phyloP scores from a whole-genome alignment of 2,113 vertebrate species.

The Danio rerio region DNA sequence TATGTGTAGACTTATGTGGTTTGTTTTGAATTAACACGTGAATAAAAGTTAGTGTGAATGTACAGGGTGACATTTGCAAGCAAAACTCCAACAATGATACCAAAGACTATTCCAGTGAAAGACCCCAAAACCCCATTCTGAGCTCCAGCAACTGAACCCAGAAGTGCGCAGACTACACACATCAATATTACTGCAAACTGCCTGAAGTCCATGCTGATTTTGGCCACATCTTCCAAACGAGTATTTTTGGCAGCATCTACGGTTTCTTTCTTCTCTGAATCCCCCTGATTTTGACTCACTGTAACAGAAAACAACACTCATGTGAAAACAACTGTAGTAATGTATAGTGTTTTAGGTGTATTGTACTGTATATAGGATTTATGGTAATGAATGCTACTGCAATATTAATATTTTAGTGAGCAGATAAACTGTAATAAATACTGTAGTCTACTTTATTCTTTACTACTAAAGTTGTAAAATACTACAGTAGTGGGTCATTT shows the following conservation, averaged over 20 bases:
- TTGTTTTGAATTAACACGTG: background rate
- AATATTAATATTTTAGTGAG: no score
- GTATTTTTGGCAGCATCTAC: background rate
- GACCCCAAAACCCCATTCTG: slow-evolving; percentile 16
- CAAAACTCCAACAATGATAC: background rate
- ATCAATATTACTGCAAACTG: background rate
- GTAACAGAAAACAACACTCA: background rate
- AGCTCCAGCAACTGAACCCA: slow-evolving; percentile 49
- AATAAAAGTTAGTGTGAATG: background rate
- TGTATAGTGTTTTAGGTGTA: no score
- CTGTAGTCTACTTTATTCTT: no score
- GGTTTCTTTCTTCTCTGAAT: background rate
- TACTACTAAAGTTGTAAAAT: no score
- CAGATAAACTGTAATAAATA: no score
- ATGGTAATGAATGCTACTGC: no score
- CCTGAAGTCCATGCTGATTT: background rate
- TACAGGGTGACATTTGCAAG: background rate
- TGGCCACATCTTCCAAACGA: no score
- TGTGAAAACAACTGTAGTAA: background rate
- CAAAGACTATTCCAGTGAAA: background rate
- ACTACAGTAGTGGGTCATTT: no score
- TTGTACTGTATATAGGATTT: no score
- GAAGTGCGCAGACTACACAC: slow-evolving; percentile 20
- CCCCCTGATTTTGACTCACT: background rate
- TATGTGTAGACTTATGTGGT: background rate